These are phyloP conservation scores for Sycophaga agraensis DNA, from an alignment of 1,140 invertebrate genomes.

Conservation along the genomic window DNA sequence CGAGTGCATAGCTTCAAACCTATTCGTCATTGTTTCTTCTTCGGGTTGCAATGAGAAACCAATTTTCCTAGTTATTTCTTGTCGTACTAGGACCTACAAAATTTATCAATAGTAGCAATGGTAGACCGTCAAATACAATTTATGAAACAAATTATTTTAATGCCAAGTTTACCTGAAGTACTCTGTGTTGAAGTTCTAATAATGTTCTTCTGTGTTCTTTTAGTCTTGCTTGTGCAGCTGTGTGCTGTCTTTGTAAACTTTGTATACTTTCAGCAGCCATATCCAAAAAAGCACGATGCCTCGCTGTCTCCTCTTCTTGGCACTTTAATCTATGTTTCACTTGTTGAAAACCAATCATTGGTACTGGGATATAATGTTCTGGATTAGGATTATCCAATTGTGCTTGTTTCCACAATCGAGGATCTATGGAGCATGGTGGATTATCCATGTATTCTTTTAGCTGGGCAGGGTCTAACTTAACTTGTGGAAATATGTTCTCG, in stretches of 20 bases:
- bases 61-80: conserved; percentile 83
- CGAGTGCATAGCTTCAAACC: conserved; percentile 81
- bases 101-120: neutral
- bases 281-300: conserved; percentile 74
- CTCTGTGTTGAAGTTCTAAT: conserved; percentile 73
- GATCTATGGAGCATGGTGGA: conserved; percentile 81
- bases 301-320: conserved; percentile 78
- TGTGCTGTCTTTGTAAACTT: conserved; percentile 72
- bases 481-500: conserved; percentile 63
- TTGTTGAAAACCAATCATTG: conserved; percentile 87
- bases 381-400: conserved; percentile 91
- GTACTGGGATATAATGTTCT: conserved; percentile 84
- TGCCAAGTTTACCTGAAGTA: conserved; percentile 64
- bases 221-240: conserved; percentile 70
- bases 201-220: conserved; percentile 75
- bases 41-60: conserved; percentile 83
- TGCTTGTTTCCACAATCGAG: conserved; percentile 84
- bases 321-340: conserved; percentile 81
- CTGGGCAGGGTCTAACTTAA: conserved; percentile 71
- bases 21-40: conserved; percentile 82
- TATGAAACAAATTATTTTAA: neutral
- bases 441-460: conserved; percentile 87
- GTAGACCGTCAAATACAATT: conserved; percentile 3
- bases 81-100: conserved; percentile 76
- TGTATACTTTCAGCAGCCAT: conserved; percentile 76